A percentile compares a stretch with the other conserved stretches of the same genome.
phyloP scores from a whole-genome alignment of 2,113 vertebrate genomes.

The Emydocephalus ijimae region DNA sequence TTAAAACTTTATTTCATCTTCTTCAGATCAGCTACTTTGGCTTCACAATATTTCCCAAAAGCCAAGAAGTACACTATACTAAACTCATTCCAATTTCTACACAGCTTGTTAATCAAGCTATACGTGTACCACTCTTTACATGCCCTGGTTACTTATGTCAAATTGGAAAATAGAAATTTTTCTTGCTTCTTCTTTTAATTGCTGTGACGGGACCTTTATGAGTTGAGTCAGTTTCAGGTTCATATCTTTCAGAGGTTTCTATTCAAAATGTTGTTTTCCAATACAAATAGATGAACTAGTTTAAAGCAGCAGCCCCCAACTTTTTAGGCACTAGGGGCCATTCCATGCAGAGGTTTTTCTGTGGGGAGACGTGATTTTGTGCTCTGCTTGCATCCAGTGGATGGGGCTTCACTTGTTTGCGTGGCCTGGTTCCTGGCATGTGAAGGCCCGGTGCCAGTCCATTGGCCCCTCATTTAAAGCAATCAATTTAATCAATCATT shows the following conservation, averaged over 20 bases:
- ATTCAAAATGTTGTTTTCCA: background rate
- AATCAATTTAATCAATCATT: background rate
- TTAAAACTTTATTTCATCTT: background rate
- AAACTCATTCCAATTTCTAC: background rate
- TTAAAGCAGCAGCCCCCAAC: background rate
- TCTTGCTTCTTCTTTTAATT: background rate
- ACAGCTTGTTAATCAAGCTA: background rate
- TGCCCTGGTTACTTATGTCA: background rate
- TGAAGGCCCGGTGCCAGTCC: no score
- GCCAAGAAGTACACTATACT: background rate
- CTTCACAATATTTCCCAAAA: background rate
- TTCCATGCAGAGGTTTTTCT: no score
- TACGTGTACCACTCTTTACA: background rate
- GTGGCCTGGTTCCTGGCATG: no score
- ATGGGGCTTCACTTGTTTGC: no score
- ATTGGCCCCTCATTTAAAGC: no score
- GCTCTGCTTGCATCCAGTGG: no score
- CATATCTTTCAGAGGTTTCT: conserved; percentile 13
- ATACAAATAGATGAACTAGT: background rate
- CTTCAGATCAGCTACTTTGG: background rate
- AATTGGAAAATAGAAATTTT: background rate
- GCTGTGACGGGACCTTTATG: background rate
- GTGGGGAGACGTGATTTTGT: no score
- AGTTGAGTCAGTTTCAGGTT: background rate
- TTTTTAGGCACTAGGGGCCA: no score